Conservation (phyloP, 2,888 invertebrate genomes). For the Vannuccia rotundouncinata region DNA sequence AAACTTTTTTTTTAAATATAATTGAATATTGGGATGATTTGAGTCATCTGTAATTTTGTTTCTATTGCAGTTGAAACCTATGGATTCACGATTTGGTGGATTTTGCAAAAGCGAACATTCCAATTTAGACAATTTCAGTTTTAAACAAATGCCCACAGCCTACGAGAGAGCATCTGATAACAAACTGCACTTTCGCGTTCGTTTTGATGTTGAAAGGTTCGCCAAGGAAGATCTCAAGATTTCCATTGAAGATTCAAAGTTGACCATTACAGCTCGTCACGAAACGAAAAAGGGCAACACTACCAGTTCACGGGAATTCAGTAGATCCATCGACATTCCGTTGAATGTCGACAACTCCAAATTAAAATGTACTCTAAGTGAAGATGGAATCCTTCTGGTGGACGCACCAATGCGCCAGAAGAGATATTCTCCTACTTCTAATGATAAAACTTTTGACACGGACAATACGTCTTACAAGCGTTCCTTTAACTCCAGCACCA, state of each 20-base stretch:
- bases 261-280: conserved; percentile 47
- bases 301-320: conserved; percentile 48
- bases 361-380: conserved; percentile 47
- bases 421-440: neutral
- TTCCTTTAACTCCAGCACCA: no score
- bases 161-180: neutral
- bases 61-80: conserved; percentile 14
- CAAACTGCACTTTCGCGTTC: conserved; percentile 44
- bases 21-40: no score
- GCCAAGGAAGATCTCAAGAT: conserved; percentile 50
- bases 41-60: no score
- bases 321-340: conserved; percentile 50
- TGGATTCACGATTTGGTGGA: neutral
- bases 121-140: neutral
- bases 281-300: conserved; percentile 45
- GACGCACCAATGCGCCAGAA: conserved; percentile 44
- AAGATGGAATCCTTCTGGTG: conserved; percentile 50
- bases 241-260: conserved; percentile 48
- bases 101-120: neutral
- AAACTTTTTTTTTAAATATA: no score
- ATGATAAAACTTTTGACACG: no score
- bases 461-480: no score
- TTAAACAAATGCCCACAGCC: neutral
- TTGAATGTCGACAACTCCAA: conserved; percentile 47
- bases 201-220: conserved; percentile 51